These are phyloP conservation scores for Idaea dimidiata DNA, from an alignment of 2,888 invertebrate genomes.

Conservation along the genomic window DNA sequence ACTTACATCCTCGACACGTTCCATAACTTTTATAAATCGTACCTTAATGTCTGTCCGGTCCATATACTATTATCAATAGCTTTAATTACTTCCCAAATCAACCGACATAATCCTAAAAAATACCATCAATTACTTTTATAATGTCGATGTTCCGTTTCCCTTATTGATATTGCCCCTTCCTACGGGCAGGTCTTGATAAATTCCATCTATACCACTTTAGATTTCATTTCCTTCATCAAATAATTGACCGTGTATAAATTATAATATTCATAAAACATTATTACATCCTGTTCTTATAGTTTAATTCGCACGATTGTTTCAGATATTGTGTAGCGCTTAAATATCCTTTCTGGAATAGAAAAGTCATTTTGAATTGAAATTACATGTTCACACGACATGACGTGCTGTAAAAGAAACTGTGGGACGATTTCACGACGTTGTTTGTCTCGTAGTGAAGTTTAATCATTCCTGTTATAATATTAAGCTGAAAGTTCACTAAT, in stretches of 20 bases:
- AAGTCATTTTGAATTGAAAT: neutral
- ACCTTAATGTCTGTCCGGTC: neutral
- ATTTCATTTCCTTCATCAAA: conserved; percentile 39
- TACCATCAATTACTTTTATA: conserved; percentile 18
- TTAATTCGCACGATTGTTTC: conserved; percentile 34
- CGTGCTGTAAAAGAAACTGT: conserved; percentile 57
- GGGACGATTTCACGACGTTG: conserved; percentile 47
- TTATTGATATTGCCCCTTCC: conserved; percentile 18
- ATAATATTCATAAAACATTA: conserved; percentile 30
- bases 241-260: conserved; percentile 28
- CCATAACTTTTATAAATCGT: conserved; percentile 6
- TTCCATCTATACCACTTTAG: conserved; percentile 31
- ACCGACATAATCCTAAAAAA: conserved; percentile 8
- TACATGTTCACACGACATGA: conserved; percentile 47
- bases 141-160: conserved; percentile 23
- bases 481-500: neutral
- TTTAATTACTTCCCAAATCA: conserved; percentile 5
- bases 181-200: conserved; percentile 23
- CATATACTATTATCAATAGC: neutral
- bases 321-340: conserved; percentile 29
- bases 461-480: neutral
- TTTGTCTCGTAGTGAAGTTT: neutral
- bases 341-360: conserved; percentile 22
- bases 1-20: too few relatives aligned
- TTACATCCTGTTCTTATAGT: conserved; percentile 30